These are phyloP conservation scores for Muscina levida DNA, from an alignment of 2,888 invertebrate genomes.

Conservation along the genomic window DNA sequence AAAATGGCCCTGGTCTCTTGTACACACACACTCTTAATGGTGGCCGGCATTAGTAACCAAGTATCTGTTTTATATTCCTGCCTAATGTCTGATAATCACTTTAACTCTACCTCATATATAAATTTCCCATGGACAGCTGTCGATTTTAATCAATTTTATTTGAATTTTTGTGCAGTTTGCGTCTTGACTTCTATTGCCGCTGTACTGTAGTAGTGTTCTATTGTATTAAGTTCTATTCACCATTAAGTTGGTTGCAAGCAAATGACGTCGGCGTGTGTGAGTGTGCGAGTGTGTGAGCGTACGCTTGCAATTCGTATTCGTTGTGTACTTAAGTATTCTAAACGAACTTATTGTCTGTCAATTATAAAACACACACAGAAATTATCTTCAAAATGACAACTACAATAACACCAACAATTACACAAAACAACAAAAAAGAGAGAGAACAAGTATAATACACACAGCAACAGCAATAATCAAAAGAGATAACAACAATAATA, in stretches of 20 bases:
- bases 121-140: slow-evolving; percentile 59
- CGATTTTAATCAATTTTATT: slow-evolving; percentile 59
- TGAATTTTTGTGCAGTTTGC: slow-evolving; percentile 11
- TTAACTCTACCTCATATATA: slow-evolving; percentile 27
- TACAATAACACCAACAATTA: slow-evolving; percentile 13
- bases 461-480: slow-evolving; percentile 1
- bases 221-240: slow-evolving; percentile 4
- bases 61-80: slow-evolving; percentile 51
- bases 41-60: too few relatives aligned
- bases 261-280: background rate
- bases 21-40: too few relatives aligned
- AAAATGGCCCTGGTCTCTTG: too few relatives aligned
- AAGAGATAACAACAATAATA: slow-evolving; percentile 6
- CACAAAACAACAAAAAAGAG: too few relatives aligned
- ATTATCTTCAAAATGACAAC: slow-evolving; percentile 32
- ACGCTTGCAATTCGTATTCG: background rate
- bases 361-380: slow-evolving; percentile 49
- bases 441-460: too few relatives aligned
- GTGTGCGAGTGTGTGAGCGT: background rate
- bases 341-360: slow-evolving; percentile 58
- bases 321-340: slow-evolving; percentile 56
- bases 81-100: slow-evolving; percentile 54
- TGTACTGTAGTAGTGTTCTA: background rate
- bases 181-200: slow-evolving; percentile 1
- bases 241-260: slow-evolving; percentile 1